Base-by-base conservation (phyloP, 2,888 invertebrate species). In the Acleris holmiana region DNA sequence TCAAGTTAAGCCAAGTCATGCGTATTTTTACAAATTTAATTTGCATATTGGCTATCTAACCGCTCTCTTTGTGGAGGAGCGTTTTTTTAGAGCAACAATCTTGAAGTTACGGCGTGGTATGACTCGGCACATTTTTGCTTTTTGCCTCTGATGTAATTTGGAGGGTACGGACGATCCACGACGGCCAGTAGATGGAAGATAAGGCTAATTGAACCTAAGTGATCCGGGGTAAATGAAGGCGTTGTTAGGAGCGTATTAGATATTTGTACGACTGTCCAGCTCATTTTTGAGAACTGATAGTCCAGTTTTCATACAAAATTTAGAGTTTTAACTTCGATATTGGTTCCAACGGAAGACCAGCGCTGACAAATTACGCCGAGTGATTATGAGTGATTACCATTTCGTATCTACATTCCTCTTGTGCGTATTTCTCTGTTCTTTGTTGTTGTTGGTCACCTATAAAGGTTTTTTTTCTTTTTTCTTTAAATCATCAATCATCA, bases 121-220 rank as follows among this genome's bases (percentile, higher is more conserved):
- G 80, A 81, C 71, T 74, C 58, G 55, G 66, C 73, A 70, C 63
- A 70, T 81, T 77, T 80, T 76, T 78, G 75, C 67, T 54, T 55
- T 67, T 71, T 68, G 49, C 63, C 57, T 62, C 72, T 75, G 75
- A 77, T 77, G 76, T 76, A 75, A 77, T 79, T 79, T 79, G 69
- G 74, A 77, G 69, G 76, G 74, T 71, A 73, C 72, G 71, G 71
- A 67, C 74, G 67, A 69, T 35, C 35, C 68, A 65, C 67, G 71
- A 71, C 70, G 58, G 49, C 70, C 76, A 73, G 75, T 76, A 62
- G 78, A 80, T 82, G 73, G 70, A 55, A 80, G 80, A 81, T 82
- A 83, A 80, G 72, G 68, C 76, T 80, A 82, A 81, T 80, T 80
- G 76, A 71, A 73, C 47, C 64, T 72, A 74, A 74, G 67, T 76